Evolutionary conservation across 2,113 vertebrate species (phyloP).

Genomic region (Chiloscyllium plagiosum): DNA sequence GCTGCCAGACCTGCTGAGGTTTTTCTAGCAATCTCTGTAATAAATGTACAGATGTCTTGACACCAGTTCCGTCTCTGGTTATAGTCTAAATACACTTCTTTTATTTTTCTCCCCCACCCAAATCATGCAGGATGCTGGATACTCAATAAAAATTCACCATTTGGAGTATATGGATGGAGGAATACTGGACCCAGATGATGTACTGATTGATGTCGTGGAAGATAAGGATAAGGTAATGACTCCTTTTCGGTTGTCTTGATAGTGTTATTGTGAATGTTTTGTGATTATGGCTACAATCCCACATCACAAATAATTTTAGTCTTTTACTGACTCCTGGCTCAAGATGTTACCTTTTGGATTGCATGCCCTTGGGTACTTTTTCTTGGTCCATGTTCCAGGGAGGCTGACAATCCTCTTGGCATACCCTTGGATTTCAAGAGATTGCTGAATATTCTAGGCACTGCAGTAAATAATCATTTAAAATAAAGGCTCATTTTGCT

Average conservation of each 20-base stretch:
- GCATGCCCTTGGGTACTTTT: background rate
- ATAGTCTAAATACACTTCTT: slow-evolving; percentile 14
- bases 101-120: background rate
- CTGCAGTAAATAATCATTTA: background rate
- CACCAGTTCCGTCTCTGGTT: background rate
- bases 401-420: background rate
- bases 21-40: too few relatives aligned
- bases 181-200: slow-evolving; percentile 93
- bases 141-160: slow-evolving; percentile 88
- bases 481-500: background rate
- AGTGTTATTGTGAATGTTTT: background rate
- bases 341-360: background rate
- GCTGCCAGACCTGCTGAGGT: too few relatives aligned
- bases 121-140: slow-evolving; percentile 69
- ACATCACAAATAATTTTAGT: background rate
- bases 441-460: background rate
- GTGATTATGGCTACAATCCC: background rate
- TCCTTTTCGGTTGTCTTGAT: slow-evolving; percentile 19
- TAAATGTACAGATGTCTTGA: background rate
- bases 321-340: background rate
- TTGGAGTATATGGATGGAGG: slow-evolving; percentile 93
- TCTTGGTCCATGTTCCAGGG: background rate
- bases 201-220: slow-evolving; percentile 88
- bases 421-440: background rate
- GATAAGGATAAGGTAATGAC: slow-evolving; percentile 89